A percentile compares a stretch with the other conserved stretches of the same genome.
Conservation (phyloP, 2,113 vertebrate species). For the Leptodactylus fuscus region DNA sequence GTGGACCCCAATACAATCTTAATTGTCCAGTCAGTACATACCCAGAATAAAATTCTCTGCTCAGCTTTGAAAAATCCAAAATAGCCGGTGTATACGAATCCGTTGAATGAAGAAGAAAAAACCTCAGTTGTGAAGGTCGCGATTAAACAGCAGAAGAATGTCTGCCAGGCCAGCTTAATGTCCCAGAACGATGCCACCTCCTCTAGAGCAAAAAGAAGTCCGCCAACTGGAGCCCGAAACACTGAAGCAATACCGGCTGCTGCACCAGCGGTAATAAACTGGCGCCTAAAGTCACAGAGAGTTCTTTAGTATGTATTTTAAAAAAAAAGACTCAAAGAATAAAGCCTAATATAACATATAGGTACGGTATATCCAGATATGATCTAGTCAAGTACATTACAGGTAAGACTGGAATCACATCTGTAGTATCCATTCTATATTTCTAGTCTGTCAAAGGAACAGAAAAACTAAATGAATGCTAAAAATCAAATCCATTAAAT, state of each 20-base stretch:
- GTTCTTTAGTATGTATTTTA: background rate
- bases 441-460: no score
- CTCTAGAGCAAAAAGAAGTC: slow-evolving; percentile 63
- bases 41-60: slow-evolving; percentile 64
- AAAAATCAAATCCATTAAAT: no score
- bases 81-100: slow-evolving; percentile 61
- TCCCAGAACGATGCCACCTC: slow-evolving; percentile 67
- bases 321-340: no score
- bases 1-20: no score
- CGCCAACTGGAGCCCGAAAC: slow-evolving; percentile 58
- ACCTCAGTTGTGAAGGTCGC: slow-evolving; percentile 63
- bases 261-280: slow-evolving; percentile 61
- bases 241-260: slow-evolving; percentile 49
- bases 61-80: slow-evolving; percentile 70
- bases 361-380: no score
- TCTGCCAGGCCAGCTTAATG: slow-evolving; percentile 66
- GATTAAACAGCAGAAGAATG: slow-evolving; percentile 67
- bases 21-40: slow-evolving; percentile 49
- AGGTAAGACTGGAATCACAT: no score
- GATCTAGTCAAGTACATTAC: no score
- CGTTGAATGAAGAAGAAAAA: slow-evolving; percentile 63
- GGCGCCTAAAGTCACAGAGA: slow-evolving; percentile 49
- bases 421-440: no score
- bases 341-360: no score
- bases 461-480: no score